These are phyloP conservation scores for Colletes collaris DNA, from an alignment of 2,888 invertebrate genomes.

Conservation along the genomic window DNA sequence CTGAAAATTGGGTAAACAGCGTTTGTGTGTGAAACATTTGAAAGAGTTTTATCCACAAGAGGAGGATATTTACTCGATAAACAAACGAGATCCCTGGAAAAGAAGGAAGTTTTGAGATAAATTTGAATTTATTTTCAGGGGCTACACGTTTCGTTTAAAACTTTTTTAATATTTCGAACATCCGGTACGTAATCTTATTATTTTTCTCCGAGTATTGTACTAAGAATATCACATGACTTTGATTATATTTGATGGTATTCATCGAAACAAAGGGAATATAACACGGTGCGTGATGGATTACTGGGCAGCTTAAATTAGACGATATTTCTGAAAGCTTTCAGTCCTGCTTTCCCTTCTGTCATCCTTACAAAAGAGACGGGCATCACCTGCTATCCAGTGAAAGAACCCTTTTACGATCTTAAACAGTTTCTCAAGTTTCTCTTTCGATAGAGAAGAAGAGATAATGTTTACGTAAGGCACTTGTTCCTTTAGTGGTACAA, in stretches of 20 bases:
- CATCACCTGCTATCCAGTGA: constrained; percentile 7
- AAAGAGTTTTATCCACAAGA: background rate
- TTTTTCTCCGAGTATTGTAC: background rate
- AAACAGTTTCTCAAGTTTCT: constrained; percentile 24
- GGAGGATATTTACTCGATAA: background rate
- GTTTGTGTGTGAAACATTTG: background rate
- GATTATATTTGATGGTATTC: constrained; percentile 2
- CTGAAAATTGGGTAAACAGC: background rate
- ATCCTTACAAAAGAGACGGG: background rate
- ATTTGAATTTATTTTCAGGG: background rate
- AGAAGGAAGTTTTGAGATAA: background rate
- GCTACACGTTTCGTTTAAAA: background rate
- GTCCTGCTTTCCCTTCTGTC: background rate
- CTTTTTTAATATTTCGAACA: no score
- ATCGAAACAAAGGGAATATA: background rate
- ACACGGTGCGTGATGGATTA: constrained; percentile 51
- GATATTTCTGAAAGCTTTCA: constrained; percentile 20
- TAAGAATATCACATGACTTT: background rate
- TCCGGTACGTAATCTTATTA: background rate
- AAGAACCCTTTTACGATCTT: constrained; percentile 17
- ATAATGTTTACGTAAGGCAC: background rate
- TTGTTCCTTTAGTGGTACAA: background rate
- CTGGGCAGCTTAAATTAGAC: constrained; percentile 13
- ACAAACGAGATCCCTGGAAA: background rate
- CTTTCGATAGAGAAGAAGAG: constrained; percentile 8